Conservation (phyloP, 2,888 invertebrate genomes). For the Trachelus iudaicus region DNA sequence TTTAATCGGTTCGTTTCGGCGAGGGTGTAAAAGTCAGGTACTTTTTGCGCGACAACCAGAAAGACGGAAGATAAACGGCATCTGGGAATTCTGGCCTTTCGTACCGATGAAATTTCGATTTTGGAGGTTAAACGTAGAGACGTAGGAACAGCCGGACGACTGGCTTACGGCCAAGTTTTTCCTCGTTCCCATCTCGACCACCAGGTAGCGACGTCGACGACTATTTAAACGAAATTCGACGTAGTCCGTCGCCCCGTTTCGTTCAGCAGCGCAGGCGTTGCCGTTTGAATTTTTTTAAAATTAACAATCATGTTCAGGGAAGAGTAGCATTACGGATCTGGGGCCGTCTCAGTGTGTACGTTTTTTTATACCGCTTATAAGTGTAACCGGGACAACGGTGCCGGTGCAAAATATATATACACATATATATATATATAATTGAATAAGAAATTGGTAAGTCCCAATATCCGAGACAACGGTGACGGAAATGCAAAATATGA, state of each 20-base stretch:
- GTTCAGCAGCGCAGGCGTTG: conserved; percentile 68
- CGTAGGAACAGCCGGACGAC: conserved; percentile 43
- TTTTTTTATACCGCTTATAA: conserved; percentile 30
- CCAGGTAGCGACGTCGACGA: conserved; percentile 68
- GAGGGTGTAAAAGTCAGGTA: no score
- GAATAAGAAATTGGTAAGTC: not conserved
- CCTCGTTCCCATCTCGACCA: conserved; percentile 60
- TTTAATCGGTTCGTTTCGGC: no score
- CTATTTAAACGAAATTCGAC: conserved; percentile 71
- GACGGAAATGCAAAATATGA: not conserved
- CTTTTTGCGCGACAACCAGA: not conserved
- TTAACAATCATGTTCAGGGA: conserved; percentile 47
- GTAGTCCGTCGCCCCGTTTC: conserved; percentile 70
- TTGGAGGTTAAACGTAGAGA: not conserved
- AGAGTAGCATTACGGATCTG: conserved; percentile 42
- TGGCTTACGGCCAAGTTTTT: conserved; percentile 51
- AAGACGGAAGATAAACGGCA: not conserved
- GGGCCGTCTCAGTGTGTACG: conserved; percentile 34
- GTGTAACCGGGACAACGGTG: conserved; percentile 34
- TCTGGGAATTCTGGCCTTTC: not conserved
- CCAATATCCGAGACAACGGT: not conserved
- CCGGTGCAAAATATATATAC: conserved; percentile 17
- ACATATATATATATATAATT: not conserved
- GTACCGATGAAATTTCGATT: not conserved
- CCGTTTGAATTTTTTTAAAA: conserved; percentile 56